Base-by-base conservation (phyloP, 2,797 vertebrate species). In the Rhabdomys pumilio region DNA sequence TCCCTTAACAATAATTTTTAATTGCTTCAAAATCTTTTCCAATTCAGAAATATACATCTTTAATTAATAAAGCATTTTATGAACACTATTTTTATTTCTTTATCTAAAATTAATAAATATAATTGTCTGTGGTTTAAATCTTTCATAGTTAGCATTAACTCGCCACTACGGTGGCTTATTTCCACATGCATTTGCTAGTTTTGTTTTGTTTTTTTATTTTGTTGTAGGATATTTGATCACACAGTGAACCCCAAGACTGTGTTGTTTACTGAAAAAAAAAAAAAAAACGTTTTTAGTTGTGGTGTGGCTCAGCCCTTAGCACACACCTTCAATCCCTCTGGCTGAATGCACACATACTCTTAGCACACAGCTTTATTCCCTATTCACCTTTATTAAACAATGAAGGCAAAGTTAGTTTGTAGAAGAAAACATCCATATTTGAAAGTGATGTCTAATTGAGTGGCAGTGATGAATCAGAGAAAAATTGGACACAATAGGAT, bases 61-160 rank as follows among this genome's bases (percentile, higher is more conserved):
- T 90, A 90, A 91, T 89, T 69, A 83, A 79, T 93, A 94, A 75
- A 94, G 47, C 31, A 80, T 80, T 67, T 76, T 86, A 91, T 72
- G 44, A 12, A 41, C 7, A 90, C 41, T 31, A 53, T 87, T 92
- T 85, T 94, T 26, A 80, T 89, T 72, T 94, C 61, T 79, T 31
- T 83, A 22, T 73, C 38, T 81, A 86, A 93, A 4, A 80, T 17
- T 83, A 83, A 44, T 4, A 86, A 83, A 89, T 90, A 59, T 79
- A 44, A 88, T 93, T 86, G 38, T 14, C 20, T 65, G 14, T 59
- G 38, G 34, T 29, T 82, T 84, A 47, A 75, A 73, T 89, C n/a
- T 77, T 92, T 72, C 57, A 29, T 77, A 86, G 26, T 63, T 90
- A 83, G 19, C 67, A 38, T 57, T 83, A 17, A 81, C 29, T 86